Conservation (phyloP, 2,888 invertebrate species). For the Lamproptera curius region DNA sequence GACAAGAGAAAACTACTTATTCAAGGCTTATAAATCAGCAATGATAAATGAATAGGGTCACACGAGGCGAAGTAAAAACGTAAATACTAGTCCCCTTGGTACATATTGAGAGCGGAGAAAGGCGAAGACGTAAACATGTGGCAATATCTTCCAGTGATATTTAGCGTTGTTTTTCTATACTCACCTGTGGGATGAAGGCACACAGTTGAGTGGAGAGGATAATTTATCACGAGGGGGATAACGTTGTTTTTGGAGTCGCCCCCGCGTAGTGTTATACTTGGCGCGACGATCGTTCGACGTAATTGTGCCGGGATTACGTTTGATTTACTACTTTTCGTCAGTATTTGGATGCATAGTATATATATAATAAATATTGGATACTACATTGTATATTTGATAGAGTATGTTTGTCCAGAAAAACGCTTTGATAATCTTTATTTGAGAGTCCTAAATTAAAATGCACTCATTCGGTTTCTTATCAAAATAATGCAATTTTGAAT, state of each 20-base stretch:
- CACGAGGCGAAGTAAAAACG: not conserved
- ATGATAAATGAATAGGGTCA: not conserved
- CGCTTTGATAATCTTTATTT: no score
- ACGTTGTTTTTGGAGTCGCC: slow-evolving; percentile 20
- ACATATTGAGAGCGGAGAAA: not conserved
- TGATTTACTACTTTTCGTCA: not conserved
- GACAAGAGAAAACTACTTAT: no score
- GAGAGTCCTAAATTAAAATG: no score
- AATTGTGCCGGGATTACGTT: not conserved
- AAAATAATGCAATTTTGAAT: no score
- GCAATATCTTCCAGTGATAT: slow-evolving; percentile 1
- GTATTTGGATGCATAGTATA: no score
- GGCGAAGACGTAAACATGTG: not conserved
- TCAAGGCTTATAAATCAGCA: not conserved
- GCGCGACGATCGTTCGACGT: slow-evolving; percentile 1
- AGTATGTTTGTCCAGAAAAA: no score
- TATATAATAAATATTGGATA: no score
- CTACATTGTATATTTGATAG: no score
- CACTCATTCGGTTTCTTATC: no score
- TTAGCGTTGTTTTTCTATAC: slow-evolving; percentile 14
- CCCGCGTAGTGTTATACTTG: slow-evolving; percentile 15
- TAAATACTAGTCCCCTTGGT: not conserved
- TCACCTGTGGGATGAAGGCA: slow-evolving; percentile 14
- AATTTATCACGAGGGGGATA: slow-evolving; percentile 21
- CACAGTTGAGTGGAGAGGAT: slow-evolving; percentile 9